Percentiles rank a stretch among this genome's conserved stretches.
These are phyloP conservation scores for Nasonia vitripennis DNA, from an alignment of 1,140 invertebrate genomes.

Conservation along the genomic window DNA sequence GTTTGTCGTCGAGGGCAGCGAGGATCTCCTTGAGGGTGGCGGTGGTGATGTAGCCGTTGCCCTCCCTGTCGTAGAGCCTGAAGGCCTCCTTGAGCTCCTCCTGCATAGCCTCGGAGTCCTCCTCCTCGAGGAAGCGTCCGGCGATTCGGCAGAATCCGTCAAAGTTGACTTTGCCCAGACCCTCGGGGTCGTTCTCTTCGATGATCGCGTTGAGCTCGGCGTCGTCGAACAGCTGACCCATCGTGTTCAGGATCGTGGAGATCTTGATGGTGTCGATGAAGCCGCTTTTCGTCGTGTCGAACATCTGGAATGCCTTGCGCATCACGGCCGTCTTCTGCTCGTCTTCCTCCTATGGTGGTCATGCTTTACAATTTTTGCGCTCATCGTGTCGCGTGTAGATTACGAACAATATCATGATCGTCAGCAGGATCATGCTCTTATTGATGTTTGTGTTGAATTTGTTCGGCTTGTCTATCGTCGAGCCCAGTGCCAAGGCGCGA, in stretches of 20 bases:
- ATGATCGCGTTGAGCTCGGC: conserved; percentile 88
- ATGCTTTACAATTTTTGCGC: conserved; percentile 12
- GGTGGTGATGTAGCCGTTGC: conserved; percentile 96
- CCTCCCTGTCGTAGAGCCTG: conserved; percentile 86
- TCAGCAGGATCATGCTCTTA: conserved; percentile 35
- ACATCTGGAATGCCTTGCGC: conserved; percentile 96
- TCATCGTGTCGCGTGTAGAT: neutral
- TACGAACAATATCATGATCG: conserved; percentile 30
- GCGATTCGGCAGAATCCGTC: conserved; percentile 94
- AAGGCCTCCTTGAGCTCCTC: conserved; percentile 97
- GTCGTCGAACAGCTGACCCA: conserved; percentile 94
- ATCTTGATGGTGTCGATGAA: conserved; percentile 93
- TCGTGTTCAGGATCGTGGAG: conserved; percentile 93
- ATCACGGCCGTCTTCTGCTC: conserved; percentile 91
- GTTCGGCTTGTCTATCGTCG: too few species aligned
- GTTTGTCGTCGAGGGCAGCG: conserved; percentile 91
- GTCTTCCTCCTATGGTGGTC: conserved; percentile 79
- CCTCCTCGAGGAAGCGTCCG: conserved; percentile 91
- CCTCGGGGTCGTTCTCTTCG: conserved; percentile 89
- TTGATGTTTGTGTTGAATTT: neutral
- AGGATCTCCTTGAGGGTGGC: conserved; percentile 93
- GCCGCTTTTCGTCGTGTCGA: conserved; percentile 92
- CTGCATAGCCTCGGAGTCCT: conserved; percentile 94
- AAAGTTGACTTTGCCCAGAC: conserved; percentile 92
- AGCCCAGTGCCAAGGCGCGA: neutral